Conservation (phyloP, 2,113 vertebrate genomes). For the Morone saxatilis region DNA sequence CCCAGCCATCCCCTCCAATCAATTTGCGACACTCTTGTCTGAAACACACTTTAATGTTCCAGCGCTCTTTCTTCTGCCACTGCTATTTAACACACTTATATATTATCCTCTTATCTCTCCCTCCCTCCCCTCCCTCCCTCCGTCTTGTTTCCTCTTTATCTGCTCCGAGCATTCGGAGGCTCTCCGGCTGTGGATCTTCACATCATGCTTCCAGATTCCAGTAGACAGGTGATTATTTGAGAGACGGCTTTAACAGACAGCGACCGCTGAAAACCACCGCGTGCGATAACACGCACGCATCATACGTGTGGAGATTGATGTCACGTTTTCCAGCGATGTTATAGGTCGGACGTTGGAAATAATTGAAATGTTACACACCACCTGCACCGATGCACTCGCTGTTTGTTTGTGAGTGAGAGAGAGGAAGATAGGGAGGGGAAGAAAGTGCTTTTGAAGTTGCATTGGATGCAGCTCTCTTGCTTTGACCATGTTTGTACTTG, state of each 20-base stretch:
- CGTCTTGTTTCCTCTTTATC: slow-evolving; percentile 48
- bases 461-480: slow-evolving; percentile 56
- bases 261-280: not conserved
- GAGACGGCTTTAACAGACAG: not conserved
- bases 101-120: slow-evolving; percentile 77
- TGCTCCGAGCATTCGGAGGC: slow-evolving; percentile 26
- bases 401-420: slow-evolving; percentile 7
- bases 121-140: slow-evolving; percentile 10
- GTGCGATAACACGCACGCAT: not conserved
- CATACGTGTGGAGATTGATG: slow-evolving; percentile 2
- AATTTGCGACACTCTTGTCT: slow-evolving; percentile 76
- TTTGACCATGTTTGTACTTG: slow-evolving; percentile 70
- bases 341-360: slow-evolving; percentile 36
- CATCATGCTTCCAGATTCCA: slow-evolving; percentile 48
- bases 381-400: slow-evolving; percentile 13
- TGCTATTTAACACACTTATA: slow-evolving; percentile 74
- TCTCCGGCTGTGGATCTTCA: slow-evolving; percentile 42
- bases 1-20: slow-evolving; percentile 71
- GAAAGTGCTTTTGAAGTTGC: slow-evolving; percentile 67
- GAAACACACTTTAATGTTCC: slow-evolving; percentile 80
- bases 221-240: slow-evolving; percentile 55
- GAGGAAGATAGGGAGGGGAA: not conserved
- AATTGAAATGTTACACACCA: slow-evolving; percentile 45
- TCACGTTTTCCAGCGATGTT: not conserved
- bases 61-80: slow-evolving; percentile 73